Conservation (phyloP, 2,113 vertebrate species). For the Engraulis encrasicolus region DNA sequence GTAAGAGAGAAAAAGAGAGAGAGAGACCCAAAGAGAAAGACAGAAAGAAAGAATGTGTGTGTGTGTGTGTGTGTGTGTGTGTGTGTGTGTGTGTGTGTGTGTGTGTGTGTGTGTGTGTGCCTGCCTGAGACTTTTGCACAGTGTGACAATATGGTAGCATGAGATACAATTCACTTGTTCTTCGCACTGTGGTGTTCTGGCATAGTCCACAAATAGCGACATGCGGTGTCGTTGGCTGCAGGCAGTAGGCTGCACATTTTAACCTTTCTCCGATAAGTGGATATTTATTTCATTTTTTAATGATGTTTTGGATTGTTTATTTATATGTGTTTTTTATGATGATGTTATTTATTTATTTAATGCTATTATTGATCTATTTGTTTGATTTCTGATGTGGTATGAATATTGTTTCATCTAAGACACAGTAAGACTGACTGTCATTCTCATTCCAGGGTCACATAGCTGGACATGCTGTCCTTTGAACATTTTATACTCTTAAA, state of each 20-base stretch:
- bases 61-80: conserved; percentile 44
- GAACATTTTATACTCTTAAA: neutral
- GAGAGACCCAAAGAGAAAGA: too few relatives aligned
- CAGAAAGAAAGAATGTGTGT: too few relatives aligned
- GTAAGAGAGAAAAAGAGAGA: too few relatives aligned
- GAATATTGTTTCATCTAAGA: neutral
- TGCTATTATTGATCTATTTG: neutral
- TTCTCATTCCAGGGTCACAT: neutral
- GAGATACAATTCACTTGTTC: neutral
- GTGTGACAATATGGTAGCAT: conserved; percentile 19
- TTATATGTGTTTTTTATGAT: neutral
- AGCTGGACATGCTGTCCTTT: neutral
- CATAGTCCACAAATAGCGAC: neutral
- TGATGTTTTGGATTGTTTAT: neutral
- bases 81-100: conserved; percentile 43
- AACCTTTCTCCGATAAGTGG: conserved; percentile 8
- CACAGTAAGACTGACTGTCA: neutral
- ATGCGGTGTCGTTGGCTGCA: neutral
- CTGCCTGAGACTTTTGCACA: conserved; percentile 28
- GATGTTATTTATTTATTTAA: neutral
- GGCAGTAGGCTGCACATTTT: conserved; percentile 15
- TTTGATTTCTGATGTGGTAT: neutral
- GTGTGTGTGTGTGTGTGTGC: neutral
- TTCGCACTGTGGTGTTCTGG: conserved; percentile 3
- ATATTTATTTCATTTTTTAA: conserved; percentile 6